Evolutionary conservation across 1,140 invertebrate genomes (phyloP), one percentile per base, ranked within the genome.

Genomic region (Probaryconus sp.): DNA sequence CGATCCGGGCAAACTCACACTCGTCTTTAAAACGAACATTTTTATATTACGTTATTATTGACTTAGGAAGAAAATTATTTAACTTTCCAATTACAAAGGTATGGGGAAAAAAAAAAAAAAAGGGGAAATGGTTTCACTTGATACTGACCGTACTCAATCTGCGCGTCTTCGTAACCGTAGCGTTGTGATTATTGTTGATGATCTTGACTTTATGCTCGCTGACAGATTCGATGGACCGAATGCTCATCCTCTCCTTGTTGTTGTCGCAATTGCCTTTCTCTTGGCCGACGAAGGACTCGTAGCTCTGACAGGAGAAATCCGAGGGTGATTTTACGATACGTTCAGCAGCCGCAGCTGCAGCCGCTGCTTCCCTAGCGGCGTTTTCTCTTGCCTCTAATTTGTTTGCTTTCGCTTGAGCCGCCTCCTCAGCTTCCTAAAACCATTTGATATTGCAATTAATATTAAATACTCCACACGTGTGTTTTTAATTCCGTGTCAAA

Each of bases 1-100:
- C 75, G 97, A 98, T 75, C 97, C 97, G 72, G 97, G 97, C 81
- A 99, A 92, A 89, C 96, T 98, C 79, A 98, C 90, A 89, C 96
- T 98, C 78, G 95, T 94, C 96, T 98, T n/a, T n/a, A n/a, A n/a
- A n/a, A 93, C 6, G 28, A 67, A 55, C 13, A 89, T 35, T 35
- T 35, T 13, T 30, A 5, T 48, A 3, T 3, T 17, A 14, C 26
- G 11, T 10, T 2, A 31, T 30, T 33, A n/a, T n/a, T n/a, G n/a
- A n/a, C n/a, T n/a, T n/a, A n/a, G n/a, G n/a, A 24, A 24, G 21
- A 24, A 7, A 24, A 24, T 24, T n/a, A n/a, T n/a, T n/a, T n/a
- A n/a, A n/a, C n/a, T n/a, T n/a, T n/a, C n/a, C n/a, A n/a, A n/a
- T n/a, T n/a, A n/a, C n/a, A n/a, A n/a, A n/a, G n/a, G n/a, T n/a